Evolutionary conservation across 2,113 vertebrate genomes (phyloP), one percentile per base, ranked within the genome.

Genomic region (Neotoma lepida): DNA sequence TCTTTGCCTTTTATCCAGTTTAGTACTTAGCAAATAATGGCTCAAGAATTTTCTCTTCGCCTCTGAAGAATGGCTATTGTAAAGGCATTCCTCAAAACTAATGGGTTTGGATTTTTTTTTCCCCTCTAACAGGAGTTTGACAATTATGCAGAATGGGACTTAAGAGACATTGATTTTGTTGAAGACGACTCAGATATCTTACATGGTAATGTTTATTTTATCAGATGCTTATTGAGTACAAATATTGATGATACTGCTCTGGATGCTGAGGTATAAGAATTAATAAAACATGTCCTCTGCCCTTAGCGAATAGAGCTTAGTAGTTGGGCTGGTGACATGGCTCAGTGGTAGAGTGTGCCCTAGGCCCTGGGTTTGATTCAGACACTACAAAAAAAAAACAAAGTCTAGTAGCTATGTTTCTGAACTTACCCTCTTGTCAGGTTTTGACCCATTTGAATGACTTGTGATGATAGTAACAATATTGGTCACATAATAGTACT

Each of bases 121-220:
- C 61, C 78, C 88, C 92, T 90, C 20, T 88, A 95, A 97, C 97
- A 99, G 99, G 99, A 99, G 97, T 99, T 99, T 98, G 99, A 99
- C 98, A 99, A 99, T 98, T 99, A 99, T 24, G 99, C 99, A 44
- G 99, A 99, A 97, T 99, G 99, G 99, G 99, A 99, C 98, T 98
- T 99, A 98, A 99, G 99, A 98, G 99, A 99, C 96, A 99, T 99
- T 54, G 99, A 99, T 98, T 99, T 99, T 99, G 99, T 99, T 93
- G 99, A 99, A 96, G 99, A 99, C 96, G 99, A 99, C 98, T 99
- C 99, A 17, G 99, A 99, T 94, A 98, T 99, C 97, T 98, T 99
- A 94, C 99, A 99, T 61, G 98, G 99, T 99, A 98, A 98, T 54
- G 64, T 92, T 95, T 94, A 86, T 99, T 98, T 95, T 78, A 89